A percentile compares a stretch with the other conserved stretches of the same genome.
phyloP scores from a whole-genome alignment of 2,797 vertebrate species.

The Lacerta agilis region DNA sequence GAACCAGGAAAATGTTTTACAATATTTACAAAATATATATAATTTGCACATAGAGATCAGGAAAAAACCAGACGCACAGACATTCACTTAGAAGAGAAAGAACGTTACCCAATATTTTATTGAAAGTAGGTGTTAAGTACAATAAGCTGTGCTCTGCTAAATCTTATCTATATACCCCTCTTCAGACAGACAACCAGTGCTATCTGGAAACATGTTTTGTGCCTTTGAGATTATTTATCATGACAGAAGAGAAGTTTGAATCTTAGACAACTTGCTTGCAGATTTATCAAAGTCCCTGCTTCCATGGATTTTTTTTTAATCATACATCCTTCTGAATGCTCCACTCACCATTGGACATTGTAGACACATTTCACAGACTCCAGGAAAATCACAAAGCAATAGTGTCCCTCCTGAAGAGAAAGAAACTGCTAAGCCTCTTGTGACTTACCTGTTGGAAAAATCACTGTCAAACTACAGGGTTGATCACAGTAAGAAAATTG shows the following conservation, averaged over 20 bases:
- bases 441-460: conserved; percentile 70
- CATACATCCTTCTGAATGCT: not conserved
- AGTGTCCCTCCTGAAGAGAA: not conserved
- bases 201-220: not conserved
- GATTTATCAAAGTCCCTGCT: not conserved
- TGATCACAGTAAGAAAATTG: conserved; percentile 65
- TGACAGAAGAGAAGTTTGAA: not conserved
- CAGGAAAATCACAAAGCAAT: not conserved
- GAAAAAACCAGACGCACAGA: not conserved
- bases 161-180: not conserved
- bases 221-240: conserved; percentile 9
- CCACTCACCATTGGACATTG: not conserved
- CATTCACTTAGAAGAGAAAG: not conserved
- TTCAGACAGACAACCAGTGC: not conserved
- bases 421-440: not conserved
- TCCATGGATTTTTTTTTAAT: not conserved
- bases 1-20: not conserved
- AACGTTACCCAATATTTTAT: not conserved
- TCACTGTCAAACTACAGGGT: conserved; percentile 68
- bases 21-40: not conserved
- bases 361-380: not conserved
- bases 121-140: not conserved
- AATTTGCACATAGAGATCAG: no score
- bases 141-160: not conserved
- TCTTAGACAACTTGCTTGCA: not conserved